These are phyloP conservation scores for Pedionomus torquatus DNA, from an alignment of 2,113 vertebrate species.

Conservation along the genomic window DNA sequence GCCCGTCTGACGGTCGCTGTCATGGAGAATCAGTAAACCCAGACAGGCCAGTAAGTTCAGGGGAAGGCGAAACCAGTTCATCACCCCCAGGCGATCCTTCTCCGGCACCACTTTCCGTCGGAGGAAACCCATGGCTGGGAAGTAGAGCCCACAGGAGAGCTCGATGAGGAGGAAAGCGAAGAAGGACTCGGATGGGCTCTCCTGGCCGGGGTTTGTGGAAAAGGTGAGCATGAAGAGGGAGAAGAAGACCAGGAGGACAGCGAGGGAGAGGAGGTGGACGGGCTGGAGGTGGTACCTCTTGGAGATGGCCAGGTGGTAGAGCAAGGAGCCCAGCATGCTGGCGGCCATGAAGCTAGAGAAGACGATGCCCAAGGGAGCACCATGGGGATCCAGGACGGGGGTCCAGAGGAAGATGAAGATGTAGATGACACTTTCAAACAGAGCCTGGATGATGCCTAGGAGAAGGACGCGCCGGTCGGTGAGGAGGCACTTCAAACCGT, in stretches of 20 bases:
- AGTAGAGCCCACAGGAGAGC: conserved; percentile 90
- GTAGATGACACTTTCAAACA: conserved; percentile 93
- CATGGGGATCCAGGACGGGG: conserved; percentile 88
- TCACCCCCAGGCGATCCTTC: conserved; percentile 82
- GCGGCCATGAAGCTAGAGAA: conserved; percentile 93
- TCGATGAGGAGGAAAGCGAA: conserved; percentile 91
- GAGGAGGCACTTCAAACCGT: conserved; percentile 86
- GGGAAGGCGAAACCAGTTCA: conserved; percentile 91
- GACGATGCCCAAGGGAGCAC: conserved; percentile 87
- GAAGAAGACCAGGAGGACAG: conserved; percentile 89
- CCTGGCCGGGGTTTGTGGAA: conserved; percentile 88
- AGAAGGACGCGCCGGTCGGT: conserved; percentile 87
- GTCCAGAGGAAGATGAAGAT: conserved; percentile 97
- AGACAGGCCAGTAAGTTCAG: conserved; percentile 89
- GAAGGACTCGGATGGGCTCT: conserved; percentile 86
- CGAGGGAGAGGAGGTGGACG: conserved; percentile 85
- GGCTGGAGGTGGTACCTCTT: conserved; percentile 87
- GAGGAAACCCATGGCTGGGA: conserved; percentile 91
- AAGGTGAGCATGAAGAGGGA: conserved; percentile 93
- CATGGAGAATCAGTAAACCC: conserved; percentile 87
- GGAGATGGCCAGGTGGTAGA: conserved; percentile 87
- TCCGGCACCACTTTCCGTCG: conserved; percentile 88
- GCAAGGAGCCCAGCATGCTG: conserved; percentile 85
- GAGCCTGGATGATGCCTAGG: conserved; percentile 88
- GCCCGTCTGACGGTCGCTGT: conserved; percentile 84